These are phyloP conservation scores for Sebastes minor DNA, from an alignment of 2,797 vertebrate genomes.

Conservation along the genomic window DNA sequence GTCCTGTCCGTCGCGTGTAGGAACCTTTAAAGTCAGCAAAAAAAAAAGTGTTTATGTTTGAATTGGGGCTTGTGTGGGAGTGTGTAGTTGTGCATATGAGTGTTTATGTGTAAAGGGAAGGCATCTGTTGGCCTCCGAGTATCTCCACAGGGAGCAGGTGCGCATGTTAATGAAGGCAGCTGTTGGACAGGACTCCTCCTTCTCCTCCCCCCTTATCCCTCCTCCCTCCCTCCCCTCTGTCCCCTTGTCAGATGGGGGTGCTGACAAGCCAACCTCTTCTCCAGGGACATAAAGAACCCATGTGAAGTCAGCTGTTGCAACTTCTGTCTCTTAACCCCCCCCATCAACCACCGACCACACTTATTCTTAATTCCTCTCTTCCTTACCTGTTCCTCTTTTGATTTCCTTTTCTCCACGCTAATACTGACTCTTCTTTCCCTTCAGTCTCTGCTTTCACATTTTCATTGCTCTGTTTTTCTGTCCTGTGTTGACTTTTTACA, in stretches of 20 bases:
- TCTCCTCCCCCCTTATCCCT: conserved; percentile 8
- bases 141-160: conserved; percentile 92
- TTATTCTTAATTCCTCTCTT: conserved; percentile 38
- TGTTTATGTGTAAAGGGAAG: conserved; percentile 79
- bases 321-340: conserved; percentile 52
- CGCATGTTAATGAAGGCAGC: conserved; percentile 88
- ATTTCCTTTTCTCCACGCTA: background rate
- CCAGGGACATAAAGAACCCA: conserved; percentile 73
- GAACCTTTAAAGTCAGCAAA: conserved; percentile 34
- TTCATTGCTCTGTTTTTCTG: conserved; percentile 1
- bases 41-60: conserved; percentile 72
- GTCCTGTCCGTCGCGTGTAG: conserved; percentile 22
- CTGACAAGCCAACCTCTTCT: conserved; percentile 74
- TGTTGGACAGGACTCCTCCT: conserved; percentile 80
- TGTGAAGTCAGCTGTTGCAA: conserved; percentile 82
- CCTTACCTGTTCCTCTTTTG: conserved; percentile 53
- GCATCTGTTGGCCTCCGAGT: conserved; percentile 86
- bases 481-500: conserved; percentile 33
- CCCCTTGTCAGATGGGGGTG: conserved; percentile 74
- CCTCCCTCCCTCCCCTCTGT: conserved; percentile 49
- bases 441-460: background rate
- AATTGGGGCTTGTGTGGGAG: conserved; percentile 59
- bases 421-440: background rate
- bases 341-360: background rate
- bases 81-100: conserved; percentile 70